Evolutionary conservation across 2,113 vertebrate genomes (phyloP).

Genomic region (Aleadryas rufinucha): DNA sequence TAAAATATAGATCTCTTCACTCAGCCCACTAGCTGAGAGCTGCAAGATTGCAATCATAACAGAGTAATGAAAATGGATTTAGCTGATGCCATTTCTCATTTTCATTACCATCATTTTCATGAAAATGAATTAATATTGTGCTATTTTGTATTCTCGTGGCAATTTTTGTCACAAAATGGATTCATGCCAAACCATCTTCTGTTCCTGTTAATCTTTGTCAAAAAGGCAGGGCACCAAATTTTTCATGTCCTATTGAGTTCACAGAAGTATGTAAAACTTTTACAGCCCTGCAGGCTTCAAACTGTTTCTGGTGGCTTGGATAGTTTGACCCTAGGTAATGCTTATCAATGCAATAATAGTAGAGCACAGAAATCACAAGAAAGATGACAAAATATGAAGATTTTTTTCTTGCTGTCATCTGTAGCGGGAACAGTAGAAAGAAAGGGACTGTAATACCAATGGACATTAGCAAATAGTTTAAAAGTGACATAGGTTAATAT

Average conservation of each 20-base stretch:
- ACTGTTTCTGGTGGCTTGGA: not conserved
- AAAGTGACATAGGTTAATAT: not conserved
- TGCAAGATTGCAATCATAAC: conserved; percentile 48
- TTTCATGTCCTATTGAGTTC: not conserved
- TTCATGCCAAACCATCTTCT: conserved; percentile 1
- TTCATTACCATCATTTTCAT: conserved; percentile 48
- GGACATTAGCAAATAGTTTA: not conserved
- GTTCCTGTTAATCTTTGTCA: conserved; percentile 40
- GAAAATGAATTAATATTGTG: conserved; percentile 38
- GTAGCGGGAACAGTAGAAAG: not conserved
- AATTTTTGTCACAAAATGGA: conserved; percentile 20
- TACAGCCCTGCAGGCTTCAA: not conserved
- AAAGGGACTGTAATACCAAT: not conserved
- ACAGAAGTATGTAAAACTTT: not conserved
- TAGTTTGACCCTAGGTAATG: not conserved
- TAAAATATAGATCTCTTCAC: conserved; percentile 1
- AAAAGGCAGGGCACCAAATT: not conserved
- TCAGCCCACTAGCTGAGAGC: not conserved
- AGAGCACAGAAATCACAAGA: not conserved
- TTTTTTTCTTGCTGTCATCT: not conserved
- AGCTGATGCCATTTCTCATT: conserved; percentile 49
- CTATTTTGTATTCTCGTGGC: conserved; percentile 42
- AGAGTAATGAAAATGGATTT: conserved; percentile 49
- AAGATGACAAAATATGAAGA: not conserved
- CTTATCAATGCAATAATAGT: not conserved